A percentile compares a stretch with the other conserved stretches of the same genome.
Evolutionary conservation across 2,888 invertebrate genomes (phyloP).

Genomic region (Kuschelorhynchus macadamiae): DNA sequence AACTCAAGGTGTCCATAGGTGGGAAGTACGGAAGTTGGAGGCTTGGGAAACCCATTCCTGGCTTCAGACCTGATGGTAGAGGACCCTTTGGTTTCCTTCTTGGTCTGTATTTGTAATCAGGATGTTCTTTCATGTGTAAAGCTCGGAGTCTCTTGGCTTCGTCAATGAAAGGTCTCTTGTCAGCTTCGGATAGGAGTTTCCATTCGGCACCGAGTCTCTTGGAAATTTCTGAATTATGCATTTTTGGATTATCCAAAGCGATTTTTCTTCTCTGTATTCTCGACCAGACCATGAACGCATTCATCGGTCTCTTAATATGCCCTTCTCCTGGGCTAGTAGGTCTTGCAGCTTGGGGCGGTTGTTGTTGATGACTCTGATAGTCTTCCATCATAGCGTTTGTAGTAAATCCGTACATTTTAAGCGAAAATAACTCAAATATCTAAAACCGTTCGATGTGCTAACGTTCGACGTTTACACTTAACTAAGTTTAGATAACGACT

Average conservation of each 20-base stretch:
- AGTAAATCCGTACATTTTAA: conserved; percentile 60
- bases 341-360: conserved; percentile 47
- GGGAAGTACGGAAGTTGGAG: conserved; percentile 77
- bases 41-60: conserved; percentile 72
- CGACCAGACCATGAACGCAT: conserved; percentile 99
- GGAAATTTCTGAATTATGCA: conserved; percentile 92
- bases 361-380: conserved; percentile 58
- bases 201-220: conserved; percentile 94
- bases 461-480: conserved; percentile 45
- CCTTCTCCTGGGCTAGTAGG: conserved; percentile 69
- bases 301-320: conserved; percentile 97
- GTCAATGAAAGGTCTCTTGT: conserved; percentile 95
- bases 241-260: conserved; percentile 94
- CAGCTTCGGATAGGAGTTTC: conserved; percentile 88
- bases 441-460: conserved; percentile 17
- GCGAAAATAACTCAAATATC: conserved; percentile 21
- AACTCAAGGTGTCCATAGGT: conserved; percentile 72
- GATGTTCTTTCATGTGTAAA: conserved; percentile 92
- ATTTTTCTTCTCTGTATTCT: conserved; percentile 92
- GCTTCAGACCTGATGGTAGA: conserved; percentile 66
- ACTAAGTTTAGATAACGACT: conserved; percentile 58
- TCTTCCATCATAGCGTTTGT: conserved; percentile 62
- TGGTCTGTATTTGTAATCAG: conserved; percentile 92
- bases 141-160: conserved; percentile 92
- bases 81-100: conserved; percentile 87